Conservation (phyloP, 2,888 invertebrate genomes). For the Spatulosminthurus flaviceps region DNA sequence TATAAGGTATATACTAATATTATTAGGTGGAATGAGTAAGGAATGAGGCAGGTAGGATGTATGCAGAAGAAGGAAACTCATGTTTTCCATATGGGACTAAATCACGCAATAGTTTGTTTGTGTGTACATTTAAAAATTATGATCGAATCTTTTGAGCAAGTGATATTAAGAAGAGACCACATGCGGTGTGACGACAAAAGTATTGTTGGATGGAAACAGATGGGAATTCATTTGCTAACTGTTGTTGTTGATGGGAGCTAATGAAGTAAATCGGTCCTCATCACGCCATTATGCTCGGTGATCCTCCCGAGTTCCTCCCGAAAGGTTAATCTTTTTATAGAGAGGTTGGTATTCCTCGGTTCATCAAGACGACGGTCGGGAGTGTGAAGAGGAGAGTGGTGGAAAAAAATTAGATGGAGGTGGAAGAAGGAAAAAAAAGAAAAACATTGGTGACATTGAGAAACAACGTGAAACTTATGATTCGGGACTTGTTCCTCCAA, state of each 20-base stretch:
- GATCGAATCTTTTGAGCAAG: slow-evolving; percentile 40
- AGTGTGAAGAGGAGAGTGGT: background rate
- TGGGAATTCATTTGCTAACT: slow-evolving; percentile 50
- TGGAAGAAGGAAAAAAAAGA: too few species aligned
- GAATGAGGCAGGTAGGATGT: background rate
- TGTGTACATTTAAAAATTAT: slow-evolving; percentile 26
- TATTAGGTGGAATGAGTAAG: too few species aligned
- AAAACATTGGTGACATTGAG: slow-evolving; percentile 9
- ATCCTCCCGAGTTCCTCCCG: background rate
- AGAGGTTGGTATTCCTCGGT: background rate
- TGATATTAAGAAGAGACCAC: slow-evolving; percentile 48
- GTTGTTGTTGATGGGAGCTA: slow-evolving; percentile 53
- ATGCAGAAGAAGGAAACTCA: background rate
- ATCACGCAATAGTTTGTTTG: slow-evolving; percentile 46
- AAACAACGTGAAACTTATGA: slow-evolving; percentile 1
- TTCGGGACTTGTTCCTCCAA: background rate
- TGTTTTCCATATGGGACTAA: slow-evolving; percentile 2
- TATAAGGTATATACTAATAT: too few species aligned
- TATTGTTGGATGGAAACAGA: slow-evolving; percentile 53
- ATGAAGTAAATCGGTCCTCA: slow-evolving; percentile 53
- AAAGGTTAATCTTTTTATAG: slow-evolving; percentile 6
- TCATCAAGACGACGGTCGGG: background rate
- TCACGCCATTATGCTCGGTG: slow-evolving; percentile 45
- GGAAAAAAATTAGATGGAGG: too few species aligned
- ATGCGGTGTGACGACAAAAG: slow-evolving; percentile 50